Conservation (phyloP, 2,113 vertebrate genomes). For the Rutilus rutilus region DNA sequence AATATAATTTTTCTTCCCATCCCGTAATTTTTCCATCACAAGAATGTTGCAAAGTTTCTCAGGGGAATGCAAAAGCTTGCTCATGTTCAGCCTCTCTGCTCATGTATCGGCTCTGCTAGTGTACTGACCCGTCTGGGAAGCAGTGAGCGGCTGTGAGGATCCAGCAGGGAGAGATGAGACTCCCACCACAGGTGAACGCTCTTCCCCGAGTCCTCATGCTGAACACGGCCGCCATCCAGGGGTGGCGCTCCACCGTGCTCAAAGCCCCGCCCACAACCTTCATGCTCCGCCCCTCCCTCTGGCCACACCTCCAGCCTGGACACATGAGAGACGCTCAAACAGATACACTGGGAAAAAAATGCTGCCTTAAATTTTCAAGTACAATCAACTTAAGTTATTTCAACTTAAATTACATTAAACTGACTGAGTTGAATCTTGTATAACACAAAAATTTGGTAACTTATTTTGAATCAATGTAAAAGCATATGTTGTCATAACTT, state of each 20-base stretch:
- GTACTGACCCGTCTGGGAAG: slow-evolving; percentile 73
- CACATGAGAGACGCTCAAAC: not conserved
- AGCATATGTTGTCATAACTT: too few species aligned
- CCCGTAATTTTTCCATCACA: too few species aligned
- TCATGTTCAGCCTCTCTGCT: too few species aligned
- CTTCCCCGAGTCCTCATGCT: slow-evolving; percentile 51
- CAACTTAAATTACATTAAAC: too few species aligned
- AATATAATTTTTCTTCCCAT: too few species aligned
- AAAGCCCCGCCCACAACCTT: slow-evolving; percentile 86
- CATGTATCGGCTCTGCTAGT: not conserved
- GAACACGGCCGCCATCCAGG: slow-evolving; percentile 89
- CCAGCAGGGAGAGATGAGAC: slow-evolving; percentile 91
- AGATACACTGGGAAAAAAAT: not conserved
- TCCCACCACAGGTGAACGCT: slow-evolving; percentile 84
- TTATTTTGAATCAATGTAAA: too few species aligned
- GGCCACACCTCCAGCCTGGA: slow-evolving; percentile 76
- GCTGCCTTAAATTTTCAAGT: too few species aligned
- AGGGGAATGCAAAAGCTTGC: too few species aligned
- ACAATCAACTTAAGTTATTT: too few species aligned
- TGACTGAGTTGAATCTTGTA: too few species aligned
- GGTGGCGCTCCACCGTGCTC: slow-evolving; percentile 82
- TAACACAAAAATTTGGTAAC: too few species aligned
- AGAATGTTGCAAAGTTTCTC: too few species aligned
- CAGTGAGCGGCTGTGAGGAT: slow-evolving; percentile 92
- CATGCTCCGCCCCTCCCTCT: slow-evolving; percentile 73